Conservation (phyloP, 2,888 invertebrate genomes). For the Gari tellinella region DNA sequence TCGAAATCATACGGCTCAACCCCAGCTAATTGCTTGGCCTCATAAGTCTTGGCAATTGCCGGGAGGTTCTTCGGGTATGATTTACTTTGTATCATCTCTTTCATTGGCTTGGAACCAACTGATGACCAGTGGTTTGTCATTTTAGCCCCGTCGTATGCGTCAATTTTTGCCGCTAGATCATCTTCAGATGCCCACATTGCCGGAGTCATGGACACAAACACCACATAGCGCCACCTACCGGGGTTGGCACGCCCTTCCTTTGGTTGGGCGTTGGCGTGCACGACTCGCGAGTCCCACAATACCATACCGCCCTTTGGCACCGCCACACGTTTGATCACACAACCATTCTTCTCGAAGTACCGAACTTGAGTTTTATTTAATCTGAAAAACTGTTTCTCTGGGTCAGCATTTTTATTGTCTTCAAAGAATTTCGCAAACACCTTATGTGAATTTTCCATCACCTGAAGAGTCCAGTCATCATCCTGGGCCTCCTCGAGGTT, state of each 20-base stretch:
- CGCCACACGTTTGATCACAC: constrained; percentile 51
- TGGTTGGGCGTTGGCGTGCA: constrained; percentile 73
- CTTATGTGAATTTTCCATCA: constrained; percentile 67
- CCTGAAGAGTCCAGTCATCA: constrained; percentile 67
- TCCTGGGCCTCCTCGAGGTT: constrained; percentile 69
- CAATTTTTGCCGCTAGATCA: constrained; percentile 57
- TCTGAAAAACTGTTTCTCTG: background rate
- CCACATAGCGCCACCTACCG: constrained; percentile 69
- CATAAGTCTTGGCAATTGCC: too few relatives aligned
- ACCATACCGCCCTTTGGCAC: constrained; percentile 77
- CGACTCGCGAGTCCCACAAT: constrained; percentile 75
- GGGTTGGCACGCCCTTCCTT: constrained; percentile 51
- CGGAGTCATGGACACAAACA: constrained; percentile 75
- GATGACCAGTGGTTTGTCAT: constrained; percentile 73
- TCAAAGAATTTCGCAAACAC: constrained; percentile 57
- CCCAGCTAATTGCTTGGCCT: too few relatives aligned
- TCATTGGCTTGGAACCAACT: constrained; percentile 17
- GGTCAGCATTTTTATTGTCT: constrained; percentile 22
- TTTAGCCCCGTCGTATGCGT: constrained; percentile 59
- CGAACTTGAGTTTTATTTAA: too few relatives aligned
- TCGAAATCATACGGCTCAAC: too few relatives aligned
- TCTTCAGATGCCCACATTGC: constrained; percentile 70
- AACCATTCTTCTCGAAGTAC: constrained; percentile 62
- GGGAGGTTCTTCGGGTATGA: background rate
- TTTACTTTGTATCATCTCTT: background rate